These are phyloP conservation scores for Dorcus parallelipipedus DNA, from an alignment of 2,888 invertebrate species.

Conservation along the genomic window DNA sequence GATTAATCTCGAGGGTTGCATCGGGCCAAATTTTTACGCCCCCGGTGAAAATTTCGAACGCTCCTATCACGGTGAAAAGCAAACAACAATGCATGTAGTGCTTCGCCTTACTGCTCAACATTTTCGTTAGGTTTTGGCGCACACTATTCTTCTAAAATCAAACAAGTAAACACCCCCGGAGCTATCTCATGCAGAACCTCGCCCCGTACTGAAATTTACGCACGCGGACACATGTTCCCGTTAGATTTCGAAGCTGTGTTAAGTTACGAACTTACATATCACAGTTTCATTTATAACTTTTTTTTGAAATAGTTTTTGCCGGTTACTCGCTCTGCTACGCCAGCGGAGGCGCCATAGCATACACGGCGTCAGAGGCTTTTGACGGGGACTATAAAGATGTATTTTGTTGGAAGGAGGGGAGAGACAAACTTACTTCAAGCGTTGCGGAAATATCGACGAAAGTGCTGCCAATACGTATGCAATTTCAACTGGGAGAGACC, in stretches of 20 bases:
- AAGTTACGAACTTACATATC: not conserved
- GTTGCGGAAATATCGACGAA: too few relatives aligned
- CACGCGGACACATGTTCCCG: not conserved
- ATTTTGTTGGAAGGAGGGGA: not conserved
- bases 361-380: not conserved
- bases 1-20: slow-evolving; percentile 63
- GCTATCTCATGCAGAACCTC: not conserved
- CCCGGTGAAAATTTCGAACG: slow-evolving; percentile 61
- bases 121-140: slow-evolving; percentile 4
- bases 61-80: slow-evolving; percentile 68
- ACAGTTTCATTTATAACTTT: slow-evolving; percentile 12
- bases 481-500: not conserved
- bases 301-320: not conserved
- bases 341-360: not conserved
- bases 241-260: not conserved
- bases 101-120: slow-evolving; percentile 65
- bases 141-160: not conserved
- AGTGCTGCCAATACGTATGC: not conserved
- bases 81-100: slow-evolving; percentile 78
- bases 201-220: slow-evolving; percentile 3
- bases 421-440: too few relatives aligned
- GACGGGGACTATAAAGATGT: not conserved
- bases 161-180: slow-evolving; percentile 6
- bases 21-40: slow-evolving; percentile 51
- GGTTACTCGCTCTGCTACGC: not conserved